Percentiles rank a stretch among this genome's conserved stretches.
These are phyloP conservation scores for Ataeniobius toweri DNA, from an alignment of 2,797 vertebrate species.

Conservation along the genomic window DNA sequence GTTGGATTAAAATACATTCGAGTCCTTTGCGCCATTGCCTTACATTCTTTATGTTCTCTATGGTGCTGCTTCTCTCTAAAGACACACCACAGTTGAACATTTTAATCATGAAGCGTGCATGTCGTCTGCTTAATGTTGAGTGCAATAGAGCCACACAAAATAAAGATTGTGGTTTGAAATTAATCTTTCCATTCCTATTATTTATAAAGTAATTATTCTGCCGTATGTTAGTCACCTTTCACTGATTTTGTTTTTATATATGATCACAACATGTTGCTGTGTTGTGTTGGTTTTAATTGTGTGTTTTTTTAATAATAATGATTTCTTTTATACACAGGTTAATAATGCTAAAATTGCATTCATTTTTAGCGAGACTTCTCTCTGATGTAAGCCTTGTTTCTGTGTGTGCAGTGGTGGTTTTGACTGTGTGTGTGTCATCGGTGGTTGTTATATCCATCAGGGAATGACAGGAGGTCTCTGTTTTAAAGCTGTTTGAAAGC, in stretches of 20 bases:
- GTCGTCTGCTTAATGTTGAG: background rate
- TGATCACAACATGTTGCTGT: background rate
- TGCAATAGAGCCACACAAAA: background rate
- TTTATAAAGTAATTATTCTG: too few species aligned
- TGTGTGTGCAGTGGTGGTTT: constrained; percentile 24
- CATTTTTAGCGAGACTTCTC: constrained; percentile 29
- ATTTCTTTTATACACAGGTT: background rate
- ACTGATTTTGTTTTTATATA: background rate
- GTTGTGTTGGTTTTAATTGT: background rate
- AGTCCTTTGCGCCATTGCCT: background rate
- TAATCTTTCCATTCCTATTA: background rate
- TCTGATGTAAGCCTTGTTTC: constrained; percentile 15
- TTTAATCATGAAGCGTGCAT: background rate
- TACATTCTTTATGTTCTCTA: constrained; percentile 6
- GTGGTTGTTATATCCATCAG: constrained; percentile 57
- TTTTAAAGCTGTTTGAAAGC: constrained; percentile 12
- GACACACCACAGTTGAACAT: constrained; percentile 11
- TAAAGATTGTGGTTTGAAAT: background rate
- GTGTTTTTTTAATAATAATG: background rate
- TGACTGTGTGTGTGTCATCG: constrained; percentile 12
- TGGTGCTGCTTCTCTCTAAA: constrained; percentile 18
- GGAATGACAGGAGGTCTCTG: constrained; percentile 41
- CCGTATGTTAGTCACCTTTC: background rate
- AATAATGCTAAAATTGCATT: background rate
- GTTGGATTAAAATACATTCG: constrained; percentile 13